Evolutionary conservation across 2,113 vertebrate genomes (phyloP).

Genomic region (Corydoras sp.): DNA sequence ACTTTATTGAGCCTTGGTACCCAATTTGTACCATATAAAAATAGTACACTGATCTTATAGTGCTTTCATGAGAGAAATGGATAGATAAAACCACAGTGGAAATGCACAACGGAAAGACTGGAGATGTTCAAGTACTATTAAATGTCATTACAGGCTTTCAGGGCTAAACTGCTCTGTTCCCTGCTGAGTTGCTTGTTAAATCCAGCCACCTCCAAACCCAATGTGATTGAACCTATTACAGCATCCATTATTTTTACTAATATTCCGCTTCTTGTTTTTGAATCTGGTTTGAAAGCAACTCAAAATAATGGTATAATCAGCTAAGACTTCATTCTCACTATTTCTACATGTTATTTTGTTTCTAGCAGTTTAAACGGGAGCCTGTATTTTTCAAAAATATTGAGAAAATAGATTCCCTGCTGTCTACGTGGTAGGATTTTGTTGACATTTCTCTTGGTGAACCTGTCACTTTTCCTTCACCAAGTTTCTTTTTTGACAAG

Average conservation of each 20-base stretch:
- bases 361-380: too few species aligned
- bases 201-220: constrained; percentile 16
- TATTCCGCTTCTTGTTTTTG: constrained; percentile 15
- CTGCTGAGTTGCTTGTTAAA: constrained; percentile 21
- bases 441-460: background rate
- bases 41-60: too few species aligned
- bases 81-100: too few species aligned
- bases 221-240: constrained; percentile 20
- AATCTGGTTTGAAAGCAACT: constrained; percentile 4
- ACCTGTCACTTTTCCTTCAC: background rate
- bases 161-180: constrained; percentile 33
- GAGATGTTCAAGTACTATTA: constrained; percentile 32
- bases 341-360: constrained; percentile 2
- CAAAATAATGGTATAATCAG: constrained; percentile 16
- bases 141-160: constrained; percentile 38
- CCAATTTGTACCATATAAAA: too few species aligned
- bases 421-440: background rate
- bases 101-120: too few species aligned
- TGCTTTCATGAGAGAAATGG: background rate
- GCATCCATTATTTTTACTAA: constrained; percentile 24
- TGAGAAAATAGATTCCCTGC: background rate
- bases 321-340: background rate
- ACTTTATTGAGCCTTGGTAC: too few species aligned
- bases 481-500: background rate
- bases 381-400: background rate